These are phyloP conservation scores for Petrosia ficiformis DNA, from an alignment of 37 sponge, comb jelly and placozoan species.

Conservation along the genomic window DNA sequence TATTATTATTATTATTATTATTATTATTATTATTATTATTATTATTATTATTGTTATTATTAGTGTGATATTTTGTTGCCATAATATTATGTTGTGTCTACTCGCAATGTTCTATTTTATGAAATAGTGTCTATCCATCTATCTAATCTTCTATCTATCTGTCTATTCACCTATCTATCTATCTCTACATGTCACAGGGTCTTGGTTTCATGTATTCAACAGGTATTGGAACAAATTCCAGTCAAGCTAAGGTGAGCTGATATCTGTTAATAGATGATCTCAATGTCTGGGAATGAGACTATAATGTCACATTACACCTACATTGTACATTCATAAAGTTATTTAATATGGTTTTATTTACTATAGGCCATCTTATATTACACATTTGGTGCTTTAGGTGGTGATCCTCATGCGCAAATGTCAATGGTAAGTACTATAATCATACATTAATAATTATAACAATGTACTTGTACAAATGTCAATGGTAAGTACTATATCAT, in stretches of 20 bases:
- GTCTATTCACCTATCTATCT: too few species aligned
- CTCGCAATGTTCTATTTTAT: too few species aligned
- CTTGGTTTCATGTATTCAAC: constrained; percentile 89
- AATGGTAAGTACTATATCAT: constrained; percentile 44
- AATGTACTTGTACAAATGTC: constrained; percentile 89
- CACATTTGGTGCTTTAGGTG: constrained; percentile 93
- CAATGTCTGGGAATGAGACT: too few species aligned
- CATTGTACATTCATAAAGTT: too few species aligned
- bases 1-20: too few species aligned
- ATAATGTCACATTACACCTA: too few species aligned
- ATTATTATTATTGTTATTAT: too few species aligned
- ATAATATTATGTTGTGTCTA: too few species aligned
- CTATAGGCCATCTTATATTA: constrained; percentile 91
- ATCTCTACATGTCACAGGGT: constrained; percentile 66
- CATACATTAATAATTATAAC: background rate
- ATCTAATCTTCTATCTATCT: too few species aligned
- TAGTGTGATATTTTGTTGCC: too few species aligned
- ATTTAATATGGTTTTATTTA: constrained; percentile 20
- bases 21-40: too few species aligned
- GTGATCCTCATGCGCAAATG: constrained; percentile 87
- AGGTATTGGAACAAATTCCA: constrained; percentile 85
- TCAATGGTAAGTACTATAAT: constrained; percentile 51
- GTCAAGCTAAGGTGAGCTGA: constrained; percentile 83
- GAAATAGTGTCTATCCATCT: too few species aligned
- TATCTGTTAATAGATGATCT: background rate